Base-by-base conservation (phyloP, 2,113 vertebrate genomes). In the Thunnus thynnus region DNA sequence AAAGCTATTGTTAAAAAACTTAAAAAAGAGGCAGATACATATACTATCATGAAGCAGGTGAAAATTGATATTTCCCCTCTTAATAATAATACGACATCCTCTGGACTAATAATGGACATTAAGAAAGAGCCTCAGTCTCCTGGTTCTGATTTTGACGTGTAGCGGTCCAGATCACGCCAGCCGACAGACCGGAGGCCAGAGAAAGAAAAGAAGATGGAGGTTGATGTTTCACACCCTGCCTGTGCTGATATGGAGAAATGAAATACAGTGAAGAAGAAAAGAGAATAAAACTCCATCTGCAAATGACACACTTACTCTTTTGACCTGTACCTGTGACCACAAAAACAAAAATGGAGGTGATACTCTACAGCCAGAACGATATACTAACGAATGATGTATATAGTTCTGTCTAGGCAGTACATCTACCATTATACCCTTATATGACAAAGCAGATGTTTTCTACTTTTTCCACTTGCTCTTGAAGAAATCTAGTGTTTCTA, bases 111-210 rank as follows among this genome's bases (percentile, higher is more conserved):
- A 18, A n/a, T 17, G n/a, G 25, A 74, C 22, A 12, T 88, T 13
- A 93, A 93, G 72, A 47, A 60, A 11, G 89, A 90, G 69, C 62
- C 76, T 25, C 36, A 25, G 13, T 66, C 80, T 20, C 22, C 60
- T 48, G 61, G 41, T 72, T 22, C 16, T 16, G 36, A 55, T 25
- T 2, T 13, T 27, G 55, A 75, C 44, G 41, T 3, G 2, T 17
- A 3, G 13, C 51, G 27, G 2, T 70, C 79, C 2, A 47, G 13
- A 30, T 83, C 63, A 22, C 58, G 7, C 17, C 60, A 61, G 56
- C 56, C 62, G 51, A 48, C 11, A 5, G 30, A 47, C 54, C 12
- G 32, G 10, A 41, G 20, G 27, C n/a, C 10, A 14, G 62, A 68
- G 27, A 66, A 71, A 50, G 36, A 79, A 65, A 80, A 87, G 2